phyloP scores from a whole-genome alignment of 2,797 vertebrate genomes.

The Melanotaenia boesemani region DNA sequence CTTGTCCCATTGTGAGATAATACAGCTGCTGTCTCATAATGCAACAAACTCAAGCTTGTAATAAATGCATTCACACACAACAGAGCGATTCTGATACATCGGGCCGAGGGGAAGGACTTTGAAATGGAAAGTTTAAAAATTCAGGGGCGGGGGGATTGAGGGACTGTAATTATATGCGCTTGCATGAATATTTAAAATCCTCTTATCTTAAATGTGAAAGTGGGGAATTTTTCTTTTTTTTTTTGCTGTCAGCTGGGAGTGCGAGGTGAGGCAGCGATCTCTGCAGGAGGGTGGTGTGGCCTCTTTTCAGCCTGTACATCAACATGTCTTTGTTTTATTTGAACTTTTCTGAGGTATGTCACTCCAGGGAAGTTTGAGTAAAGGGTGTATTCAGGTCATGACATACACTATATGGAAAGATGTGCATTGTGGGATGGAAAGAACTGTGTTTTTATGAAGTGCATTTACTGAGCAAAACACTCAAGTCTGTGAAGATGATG shows the following conservation, averaged over 20 bases:
- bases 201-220: constrained; percentile 74
- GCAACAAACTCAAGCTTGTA: constrained; percentile 56
- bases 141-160: constrained; percentile 48
- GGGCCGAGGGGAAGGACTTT: constrained; percentile 47
- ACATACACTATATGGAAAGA: constrained; percentile 25
- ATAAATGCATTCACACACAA: constrained; percentile 51
- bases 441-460: constrained; percentile 43
- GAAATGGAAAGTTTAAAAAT: constrained; percentile 58
- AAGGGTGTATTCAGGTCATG: constrained; percentile 40
- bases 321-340: constrained; percentile 40
- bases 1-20: constrained; percentile 55
- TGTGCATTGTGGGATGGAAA: constrained; percentile 31
- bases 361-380: constrained; percentile 40
- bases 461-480: constrained; percentile 26
- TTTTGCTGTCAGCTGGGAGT: constrained; percentile 53
- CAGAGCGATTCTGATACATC: constrained; percentile 32
- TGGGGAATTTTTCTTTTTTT: constrained; percentile 49
- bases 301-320: constrained; percentile 58
- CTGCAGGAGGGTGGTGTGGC: constrained; percentile 60
- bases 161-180: constrained; percentile 43
- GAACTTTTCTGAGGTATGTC: constrained; percentile 56
- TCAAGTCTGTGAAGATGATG: constrained; percentile 39
- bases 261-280: constrained; percentile 57
- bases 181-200: constrained; percentile 76
- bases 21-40: constrained; percentile 56